phyloP scores from a whole-genome alignment of 1,140 invertebrate genomes.

The Bombus terrestris region DNA sequence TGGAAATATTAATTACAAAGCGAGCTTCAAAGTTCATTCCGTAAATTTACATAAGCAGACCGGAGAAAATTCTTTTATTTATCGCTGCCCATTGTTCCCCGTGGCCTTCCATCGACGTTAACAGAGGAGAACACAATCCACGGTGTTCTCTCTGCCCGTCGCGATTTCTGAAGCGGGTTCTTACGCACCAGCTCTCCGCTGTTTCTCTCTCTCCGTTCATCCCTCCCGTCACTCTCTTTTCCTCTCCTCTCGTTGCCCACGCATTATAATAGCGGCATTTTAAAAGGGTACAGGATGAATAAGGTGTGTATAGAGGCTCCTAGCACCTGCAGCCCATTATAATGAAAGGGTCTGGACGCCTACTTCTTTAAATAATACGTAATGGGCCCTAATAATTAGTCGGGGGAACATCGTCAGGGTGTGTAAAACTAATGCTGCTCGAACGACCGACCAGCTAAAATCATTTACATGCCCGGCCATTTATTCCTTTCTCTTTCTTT shows the following conservation, averaged over 20 bases:
- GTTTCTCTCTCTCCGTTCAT: not conserved
- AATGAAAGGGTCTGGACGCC: conserved; percentile 61
- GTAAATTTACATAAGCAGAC: conserved; percentile 48
- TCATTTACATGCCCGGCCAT: conserved; percentile 69
- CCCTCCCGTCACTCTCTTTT: not conserved
- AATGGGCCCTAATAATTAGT: conserved; percentile 75
- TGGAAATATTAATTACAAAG: conserved; percentile 48
- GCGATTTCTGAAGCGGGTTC: conserved; percentile 61
- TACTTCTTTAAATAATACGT: conserved; percentile 73
- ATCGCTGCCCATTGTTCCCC: conserved; percentile 52
- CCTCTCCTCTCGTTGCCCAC: conserved; percentile 50
- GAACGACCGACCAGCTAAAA: conserved; percentile 53
- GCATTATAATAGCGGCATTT: conserved; percentile 71
- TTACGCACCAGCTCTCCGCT: conserved; percentile 32
- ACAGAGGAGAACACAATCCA: conserved; percentile 54
- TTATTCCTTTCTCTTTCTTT: conserved; percentile 61
- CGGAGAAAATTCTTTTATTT: conserved; percentile 60
- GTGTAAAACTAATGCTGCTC: conserved; percentile 66
- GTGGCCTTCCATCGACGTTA: conserved; percentile 57
- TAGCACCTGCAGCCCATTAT: conserved; percentile 73
- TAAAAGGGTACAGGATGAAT: conserved; percentile 69
- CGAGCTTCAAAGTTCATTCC: conserved; percentile 41
- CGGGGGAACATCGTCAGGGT: conserved; percentile 52
- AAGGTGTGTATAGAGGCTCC: conserved; percentile 65
- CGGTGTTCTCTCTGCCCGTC: conserved; percentile 49